Evolutionary conservation across 2,888 invertebrate genomes (phyloP).

Genomic region (Drosophila trichaetosa): DNA sequence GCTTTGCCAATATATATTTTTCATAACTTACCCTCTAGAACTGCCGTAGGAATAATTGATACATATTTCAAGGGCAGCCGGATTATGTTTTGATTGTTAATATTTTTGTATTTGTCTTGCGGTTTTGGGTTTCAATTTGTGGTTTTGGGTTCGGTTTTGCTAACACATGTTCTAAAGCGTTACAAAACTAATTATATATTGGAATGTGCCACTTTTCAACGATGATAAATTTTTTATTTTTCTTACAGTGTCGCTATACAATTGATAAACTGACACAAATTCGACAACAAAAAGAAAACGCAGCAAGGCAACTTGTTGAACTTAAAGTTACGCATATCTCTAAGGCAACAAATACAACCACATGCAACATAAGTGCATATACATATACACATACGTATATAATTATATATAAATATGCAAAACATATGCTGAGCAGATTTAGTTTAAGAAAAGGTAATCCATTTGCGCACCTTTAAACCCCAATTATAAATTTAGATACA

Average conservation of each 20-base stretch:
- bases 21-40: not conserved
- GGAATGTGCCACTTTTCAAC: slow-evolving; percentile 24
- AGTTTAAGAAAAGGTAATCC: slow-evolving; percentile 54
- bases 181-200: slow-evolving; percentile 10
- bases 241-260: slow-evolving; percentile 77
- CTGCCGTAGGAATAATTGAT: not conserved
- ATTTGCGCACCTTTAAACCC: slow-evolving; percentile 21
- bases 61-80: not conserved
- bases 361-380: slow-evolving; percentile 14
- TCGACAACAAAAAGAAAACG: slow-evolving; percentile 33
- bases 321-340: slow-evolving; percentile 37
- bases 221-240: slow-evolving; percentile 56
- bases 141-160: slow-evolving; percentile 37
- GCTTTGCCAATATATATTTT: not conserved
- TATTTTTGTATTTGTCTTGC: slow-evolving; percentile 12
- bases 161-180: slow-evolving; percentile 4
- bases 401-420: slow-evolving; percentile 16
- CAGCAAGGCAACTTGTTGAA: slow-evolving; percentile 64
- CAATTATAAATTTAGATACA: slow-evolving; percentile 1
- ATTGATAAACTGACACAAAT: slow-evolving; percentile 62
- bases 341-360: slow-evolving; percentile 46
- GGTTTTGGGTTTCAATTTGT: slow-evolving; percentile 23
- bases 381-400: slow-evolving; percentile 12
- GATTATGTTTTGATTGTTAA: not conserved
- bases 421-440: slow-evolving; percentile 30